Conservation (phyloP, 1,140 invertebrate species). For the Micrasema longulum region DNA sequence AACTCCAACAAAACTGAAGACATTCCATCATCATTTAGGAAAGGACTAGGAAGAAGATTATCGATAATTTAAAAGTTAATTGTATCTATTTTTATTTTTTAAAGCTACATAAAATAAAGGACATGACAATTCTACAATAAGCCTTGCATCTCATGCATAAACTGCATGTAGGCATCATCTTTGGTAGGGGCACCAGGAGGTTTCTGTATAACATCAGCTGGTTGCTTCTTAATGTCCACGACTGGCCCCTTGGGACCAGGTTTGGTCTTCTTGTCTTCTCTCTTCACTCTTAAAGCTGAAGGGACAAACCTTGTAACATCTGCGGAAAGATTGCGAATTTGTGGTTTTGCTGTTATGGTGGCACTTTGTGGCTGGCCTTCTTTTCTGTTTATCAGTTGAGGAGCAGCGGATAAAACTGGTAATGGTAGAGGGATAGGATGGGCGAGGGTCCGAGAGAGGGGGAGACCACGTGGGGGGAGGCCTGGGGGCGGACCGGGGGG, state of each 20-base stretch:
- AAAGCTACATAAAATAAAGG: slow-evolving; percentile 1
- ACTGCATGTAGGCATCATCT: slow-evolving; percentile 97
- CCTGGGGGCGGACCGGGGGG: slow-evolving; percentile 66
- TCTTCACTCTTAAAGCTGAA: slow-evolving; percentile 89
- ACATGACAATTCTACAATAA: slow-evolving; percentile 73
- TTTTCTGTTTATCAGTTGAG: slow-evolving; percentile 81
- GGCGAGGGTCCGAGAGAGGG: slow-evolving; percentile 66
- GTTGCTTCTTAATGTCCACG: slow-evolving; percentile 59
- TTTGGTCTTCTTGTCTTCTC: slow-evolving; percentile 78
- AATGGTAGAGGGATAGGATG: slow-evolving; percentile 71
- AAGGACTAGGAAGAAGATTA: too few species aligned
- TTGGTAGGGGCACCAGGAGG: slow-evolving; percentile 78
- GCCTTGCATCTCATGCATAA: slow-evolving; percentile 98
- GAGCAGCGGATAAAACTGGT: slow-evolving; percentile 83
- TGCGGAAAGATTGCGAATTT: slow-evolving; percentile 93
- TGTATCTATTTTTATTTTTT: too few species aligned
- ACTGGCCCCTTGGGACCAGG: slow-evolving; percentile 59
- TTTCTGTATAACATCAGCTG: slow-evolving; percentile 38
- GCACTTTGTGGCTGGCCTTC: slow-evolving; percentile 73
- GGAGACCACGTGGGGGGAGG: slow-evolving; percentile 64
- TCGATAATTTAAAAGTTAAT: too few species aligned
- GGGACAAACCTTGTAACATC: slow-evolving; percentile 97
- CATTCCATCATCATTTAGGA: too few species aligned
- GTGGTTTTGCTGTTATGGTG: slow-evolving; percentile 94
- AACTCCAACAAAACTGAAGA: too few species aligned